phyloP scores from a whole-genome alignment of 2,113 vertebrate genomes.

The Labeo rohita region DNA sequence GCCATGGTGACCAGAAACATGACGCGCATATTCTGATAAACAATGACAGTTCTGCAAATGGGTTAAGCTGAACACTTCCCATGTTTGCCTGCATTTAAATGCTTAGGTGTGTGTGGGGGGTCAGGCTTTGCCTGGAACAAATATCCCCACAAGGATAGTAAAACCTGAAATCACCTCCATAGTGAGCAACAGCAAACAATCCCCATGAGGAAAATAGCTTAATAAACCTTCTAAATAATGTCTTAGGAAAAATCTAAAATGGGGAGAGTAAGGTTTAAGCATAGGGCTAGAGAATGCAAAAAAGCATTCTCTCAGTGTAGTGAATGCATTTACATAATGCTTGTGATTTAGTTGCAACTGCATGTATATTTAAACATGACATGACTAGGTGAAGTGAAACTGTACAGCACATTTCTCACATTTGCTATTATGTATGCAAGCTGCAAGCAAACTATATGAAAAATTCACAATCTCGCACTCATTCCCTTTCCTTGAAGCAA shows the following conservation, averaged over 20 bases:
- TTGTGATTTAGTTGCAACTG: neutral
- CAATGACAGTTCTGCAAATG: neutral
- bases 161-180: neutral
- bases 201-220: neutral
- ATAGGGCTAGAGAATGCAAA: neutral
- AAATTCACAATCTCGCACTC: constrained; percentile 26
- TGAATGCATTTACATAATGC: neutral
- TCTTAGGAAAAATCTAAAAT: no score
- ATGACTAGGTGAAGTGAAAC: constrained; percentile 2
- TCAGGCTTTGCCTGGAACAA: neutral
- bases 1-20: neutral
- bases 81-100: neutral
- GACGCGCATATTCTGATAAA: neutral
- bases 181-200: neutral
- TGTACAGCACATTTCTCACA: neutral
- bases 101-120: neutral
- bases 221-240: neutral
- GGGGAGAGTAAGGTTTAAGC: neutral
- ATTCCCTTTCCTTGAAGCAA: neutral
- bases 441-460: constrained; percentile 14
- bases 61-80: neutral
- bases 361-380: constrained; percentile 3
- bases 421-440: constrained; percentile 7
- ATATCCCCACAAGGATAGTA: neutral
- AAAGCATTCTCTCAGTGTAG: neutral